Percentiles rank a stretch among this genome's conserved stretches.
phyloP scores from a whole-genome alignment of 1,140 invertebrate genomes.

The Thaumetopoea pityocampa region DNA sequence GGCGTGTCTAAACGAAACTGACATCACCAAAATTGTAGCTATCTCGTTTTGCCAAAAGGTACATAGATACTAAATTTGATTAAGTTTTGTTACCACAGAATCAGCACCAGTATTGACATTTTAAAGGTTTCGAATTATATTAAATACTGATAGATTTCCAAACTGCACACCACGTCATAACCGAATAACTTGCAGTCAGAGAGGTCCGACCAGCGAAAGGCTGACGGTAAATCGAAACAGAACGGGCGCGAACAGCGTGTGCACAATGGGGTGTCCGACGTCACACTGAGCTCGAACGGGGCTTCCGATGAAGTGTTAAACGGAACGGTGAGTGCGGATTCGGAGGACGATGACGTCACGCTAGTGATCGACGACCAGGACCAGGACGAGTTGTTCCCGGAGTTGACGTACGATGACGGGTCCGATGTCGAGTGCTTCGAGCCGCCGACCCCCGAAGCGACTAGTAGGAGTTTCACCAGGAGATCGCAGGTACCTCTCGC shows the following conservation, averaged over 20 bases:
- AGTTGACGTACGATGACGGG: constrained; percentile 56
- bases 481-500: constrained; percentile 47
- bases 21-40: no score
- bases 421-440: constrained; percentile 51
- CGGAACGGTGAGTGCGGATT: constrained; percentile 42
- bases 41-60: no score
- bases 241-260: constrained; percentile 33
- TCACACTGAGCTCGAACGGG: constrained; percentile 26
- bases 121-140: no score
- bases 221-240: constrained; percentile 29
- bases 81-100: no score
- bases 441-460: constrained; percentile 35
- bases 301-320: constrained; percentile 25
- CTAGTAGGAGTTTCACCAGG: constrained; percentile 46
- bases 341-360: constrained; percentile 36
- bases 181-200: constrained; percentile 7
- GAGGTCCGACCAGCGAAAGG: constrained; percentile 24
- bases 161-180: no score
- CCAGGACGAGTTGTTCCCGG: constrained; percentile 56
- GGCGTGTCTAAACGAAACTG: no score
- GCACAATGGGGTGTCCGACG: constrained; percentile 17
- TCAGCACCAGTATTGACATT: no score
- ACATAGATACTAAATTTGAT: no score
- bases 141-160: no score
- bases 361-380: constrained; percentile 36